Evolutionary conservation across 1,140 invertebrate genomes (phyloP).

Genomic region (Macrotrachela quadricornifera): DNA sequence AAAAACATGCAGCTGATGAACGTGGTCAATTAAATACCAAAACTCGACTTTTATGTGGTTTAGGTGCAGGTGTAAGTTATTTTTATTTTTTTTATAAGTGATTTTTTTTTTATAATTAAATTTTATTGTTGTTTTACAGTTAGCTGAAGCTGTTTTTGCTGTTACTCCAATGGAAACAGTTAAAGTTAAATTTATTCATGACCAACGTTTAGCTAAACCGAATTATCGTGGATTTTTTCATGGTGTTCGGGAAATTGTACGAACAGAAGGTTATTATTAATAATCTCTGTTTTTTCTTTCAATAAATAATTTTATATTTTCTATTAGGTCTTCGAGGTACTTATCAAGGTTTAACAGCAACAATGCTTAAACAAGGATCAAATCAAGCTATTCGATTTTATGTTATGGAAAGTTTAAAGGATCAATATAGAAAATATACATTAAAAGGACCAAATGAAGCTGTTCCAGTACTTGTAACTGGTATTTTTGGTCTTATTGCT

Average conservation of each 20-base stretch:
- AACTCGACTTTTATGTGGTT: slow-evolving; percentile 61
- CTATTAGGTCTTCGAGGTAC: slow-evolving; percentile 48
- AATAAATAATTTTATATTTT: no score
- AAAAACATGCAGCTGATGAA: slow-evolving; percentile 48
- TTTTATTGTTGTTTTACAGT: not conserved
- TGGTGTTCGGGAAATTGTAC: slow-evolving; percentile 65
- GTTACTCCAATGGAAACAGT: slow-evolving; percentile 98
- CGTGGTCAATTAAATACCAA: slow-evolving; percentile 51
- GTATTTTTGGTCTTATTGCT: slow-evolving; percentile 69
- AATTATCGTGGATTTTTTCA: slow-evolving; percentile 78
- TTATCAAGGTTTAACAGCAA: slow-evolving; percentile 81
- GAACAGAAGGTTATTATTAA: slow-evolving; percentile 40
- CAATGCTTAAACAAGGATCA: slow-evolving; percentile 87
- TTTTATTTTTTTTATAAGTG: not conserved
- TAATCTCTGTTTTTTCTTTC: no score
- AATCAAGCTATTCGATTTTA: slow-evolving; percentile 97
- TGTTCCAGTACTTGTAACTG: slow-evolving; percentile 41
- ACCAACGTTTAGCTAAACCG: slow-evolving; percentile 62
- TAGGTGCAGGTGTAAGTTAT: slow-evolving; percentile 37
- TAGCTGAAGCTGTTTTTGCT: slow-evolving; percentile 65
- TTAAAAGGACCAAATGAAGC: slow-evolving; percentile 46
- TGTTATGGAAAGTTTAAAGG: slow-evolving; percentile 84
- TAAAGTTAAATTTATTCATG: slow-evolving; percentile 98
- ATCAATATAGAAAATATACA: slow-evolving; percentile 35
- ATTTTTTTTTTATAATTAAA: not conserved